phyloP scores from a whole-genome alignment of 2,797 vertebrate genomes.

The Phyllotis vaccarum region DNA sequence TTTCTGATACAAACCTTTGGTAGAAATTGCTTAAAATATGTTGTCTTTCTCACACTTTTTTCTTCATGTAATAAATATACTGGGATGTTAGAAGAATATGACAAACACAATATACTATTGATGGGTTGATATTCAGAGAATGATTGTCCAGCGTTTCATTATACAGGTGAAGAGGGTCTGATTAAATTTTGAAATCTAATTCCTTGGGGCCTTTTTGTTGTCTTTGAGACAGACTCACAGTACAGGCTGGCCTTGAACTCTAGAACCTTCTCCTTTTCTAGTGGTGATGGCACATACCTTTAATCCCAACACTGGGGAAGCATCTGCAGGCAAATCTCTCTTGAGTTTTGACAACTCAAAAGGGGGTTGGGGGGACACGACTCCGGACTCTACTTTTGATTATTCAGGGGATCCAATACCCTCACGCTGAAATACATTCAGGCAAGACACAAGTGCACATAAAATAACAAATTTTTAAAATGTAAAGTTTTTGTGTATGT shows the following conservation, averaged over 20 bases:
- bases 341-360: no score
- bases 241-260: not conserved
- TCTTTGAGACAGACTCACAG: not conserved
- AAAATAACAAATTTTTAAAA: no score
- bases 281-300: not conserved
- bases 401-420: not conserved
- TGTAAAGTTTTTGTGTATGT: not conserved
- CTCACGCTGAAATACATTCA: no score
- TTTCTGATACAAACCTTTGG: not conserved
- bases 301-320: not conserved
- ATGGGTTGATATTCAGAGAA: slow-evolving; percentile 1
- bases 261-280: not conserved
- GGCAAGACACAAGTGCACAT: no score
- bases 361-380: no score
- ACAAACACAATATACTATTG: not conserved
- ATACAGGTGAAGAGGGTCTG: not conserved
- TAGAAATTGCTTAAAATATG: not conserved
- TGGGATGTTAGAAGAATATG: not conserved
- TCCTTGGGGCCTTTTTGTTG: not conserved
- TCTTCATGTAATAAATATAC: not conserved
- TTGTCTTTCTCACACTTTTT: not conserved
- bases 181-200: not conserved
- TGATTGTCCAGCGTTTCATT: not conserved
- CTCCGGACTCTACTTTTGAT: not conserved
- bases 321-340: not conserved